A percentile compares a stretch with the other conserved stretches of the same genome.
phyloP scores from a whole-genome alignment of 23 tunicate genomes.

The Phallusia fumigata region DNA sequence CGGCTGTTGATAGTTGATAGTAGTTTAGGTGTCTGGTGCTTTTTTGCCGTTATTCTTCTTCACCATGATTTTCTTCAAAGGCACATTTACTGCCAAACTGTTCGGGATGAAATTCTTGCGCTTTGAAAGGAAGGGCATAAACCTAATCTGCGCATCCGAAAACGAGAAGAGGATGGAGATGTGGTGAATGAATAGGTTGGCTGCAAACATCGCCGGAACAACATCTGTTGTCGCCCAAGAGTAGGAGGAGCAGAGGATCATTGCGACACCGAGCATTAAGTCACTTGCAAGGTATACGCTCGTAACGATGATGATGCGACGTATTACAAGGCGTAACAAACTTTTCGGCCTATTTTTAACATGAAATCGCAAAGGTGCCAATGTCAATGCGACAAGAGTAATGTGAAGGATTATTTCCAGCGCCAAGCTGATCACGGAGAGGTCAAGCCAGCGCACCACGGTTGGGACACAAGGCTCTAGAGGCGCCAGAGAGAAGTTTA shows the following conservation, averaged over 20 bases:
- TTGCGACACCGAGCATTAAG: not conserved
- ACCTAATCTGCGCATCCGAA: not conserved
- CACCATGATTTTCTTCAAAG: no score
- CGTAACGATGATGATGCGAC: not conserved
- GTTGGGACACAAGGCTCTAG: not conserved
- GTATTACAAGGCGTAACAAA: not conserved
- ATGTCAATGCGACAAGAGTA: not conserved
- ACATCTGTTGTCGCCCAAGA: not conserved
- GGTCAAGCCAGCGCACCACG: not conserved
- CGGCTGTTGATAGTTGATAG: no score
- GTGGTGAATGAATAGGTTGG: not conserved
- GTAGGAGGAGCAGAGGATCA: not conserved
- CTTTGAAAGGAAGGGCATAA: no score
- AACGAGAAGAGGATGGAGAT: not conserved
- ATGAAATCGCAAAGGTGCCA: not conserved
- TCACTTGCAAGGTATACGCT: not conserved
- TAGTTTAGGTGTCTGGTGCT: no score
- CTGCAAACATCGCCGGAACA: not conserved
- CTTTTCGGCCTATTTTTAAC: not conserved
- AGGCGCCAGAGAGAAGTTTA: not conserved
- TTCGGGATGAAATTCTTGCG: no score
- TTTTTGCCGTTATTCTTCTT: no score
- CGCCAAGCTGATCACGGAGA: not conserved
- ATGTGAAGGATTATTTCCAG: not conserved
- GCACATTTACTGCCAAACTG: no score